Conservation (phyloP, 2,797 vertebrate genomes). For the Intellagama lesueurii region DNA sequence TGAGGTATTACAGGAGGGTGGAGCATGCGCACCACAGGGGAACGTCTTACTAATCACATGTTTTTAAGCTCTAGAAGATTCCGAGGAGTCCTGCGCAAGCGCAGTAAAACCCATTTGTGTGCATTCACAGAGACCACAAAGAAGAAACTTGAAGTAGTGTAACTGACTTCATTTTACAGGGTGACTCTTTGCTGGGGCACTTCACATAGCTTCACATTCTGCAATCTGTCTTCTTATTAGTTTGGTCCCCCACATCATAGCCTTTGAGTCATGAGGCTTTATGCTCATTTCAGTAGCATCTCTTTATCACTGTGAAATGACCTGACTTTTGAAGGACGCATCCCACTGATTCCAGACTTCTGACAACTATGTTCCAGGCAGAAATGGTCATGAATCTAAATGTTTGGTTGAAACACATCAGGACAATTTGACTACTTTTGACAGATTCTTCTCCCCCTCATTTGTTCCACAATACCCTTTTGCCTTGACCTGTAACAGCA, state of each 20-base stretch:
- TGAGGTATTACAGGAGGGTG: no score
- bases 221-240: not conserved
- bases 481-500: not conserved
- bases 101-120: no score
- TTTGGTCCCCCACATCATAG: conserved; percentile 13
- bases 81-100: no score
- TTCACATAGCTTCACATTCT: conserved; percentile 20
- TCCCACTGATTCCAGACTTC: not conserved
- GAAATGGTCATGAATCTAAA: not conserved
- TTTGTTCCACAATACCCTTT: not conserved
- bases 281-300: not conserved
- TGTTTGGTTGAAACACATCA: not conserved
- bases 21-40: no score
- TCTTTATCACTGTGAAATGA: not conserved
- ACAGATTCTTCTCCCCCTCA: no score
- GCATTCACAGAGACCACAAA: no score
- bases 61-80: no score
- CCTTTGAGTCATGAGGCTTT: not conserved
- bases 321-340: not conserved
- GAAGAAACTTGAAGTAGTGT: not conserved
- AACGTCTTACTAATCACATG: no score
- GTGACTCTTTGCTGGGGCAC: conserved; percentile 9
- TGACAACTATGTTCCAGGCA: not conserved
- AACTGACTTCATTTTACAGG: not conserved
- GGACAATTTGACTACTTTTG: not conserved